Evolutionary conservation across 2,888 invertebrate genomes (phyloP).

Genomic region (Mayetiola destructor): DNA sequence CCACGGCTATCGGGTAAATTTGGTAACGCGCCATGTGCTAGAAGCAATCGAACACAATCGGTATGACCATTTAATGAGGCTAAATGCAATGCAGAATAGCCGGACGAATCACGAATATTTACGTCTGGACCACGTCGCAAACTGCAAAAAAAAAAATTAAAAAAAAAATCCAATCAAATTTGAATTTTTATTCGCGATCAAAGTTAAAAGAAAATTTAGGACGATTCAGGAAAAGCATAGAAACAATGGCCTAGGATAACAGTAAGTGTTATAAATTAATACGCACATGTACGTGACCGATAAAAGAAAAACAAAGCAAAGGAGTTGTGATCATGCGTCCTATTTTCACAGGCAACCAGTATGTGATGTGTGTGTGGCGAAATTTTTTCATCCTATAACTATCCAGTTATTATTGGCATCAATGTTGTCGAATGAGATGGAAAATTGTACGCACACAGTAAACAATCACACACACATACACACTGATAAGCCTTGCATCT

Average conservation of each 20-base stretch:
- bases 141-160: slow-evolving; percentile 45
- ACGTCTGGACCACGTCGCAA: slow-evolving; percentile 78
- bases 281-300: neutral
- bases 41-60: slow-evolving; percentile 68
- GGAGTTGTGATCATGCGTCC: neutral
- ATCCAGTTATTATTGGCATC: too few species aligned
- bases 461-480: neutral
- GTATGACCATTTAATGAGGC: slow-evolving; percentile 85
- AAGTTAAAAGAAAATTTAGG: too few species aligned
- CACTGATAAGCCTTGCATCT: neutral
- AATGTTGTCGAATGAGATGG: neutral
- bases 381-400: too few species aligned
- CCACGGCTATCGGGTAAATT: slow-evolving; percentile 81
- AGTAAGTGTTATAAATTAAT: too few species aligned
- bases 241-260: too few species aligned
- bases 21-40: slow-evolving; percentile 68
- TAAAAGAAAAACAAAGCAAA: neutral
- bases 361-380: too few species aligned
- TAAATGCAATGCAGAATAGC: slow-evolving; percentile 87
- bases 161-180: too few species aligned
- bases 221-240: too few species aligned
- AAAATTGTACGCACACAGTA: neutral
- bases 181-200: too few species aligned
- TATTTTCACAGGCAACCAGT: too few species aligned
- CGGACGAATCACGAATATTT: slow-evolving; percentile 84